Conservation (phyloP, 2,888 invertebrate species). For the Lepidochitona cinerea region DNA sequence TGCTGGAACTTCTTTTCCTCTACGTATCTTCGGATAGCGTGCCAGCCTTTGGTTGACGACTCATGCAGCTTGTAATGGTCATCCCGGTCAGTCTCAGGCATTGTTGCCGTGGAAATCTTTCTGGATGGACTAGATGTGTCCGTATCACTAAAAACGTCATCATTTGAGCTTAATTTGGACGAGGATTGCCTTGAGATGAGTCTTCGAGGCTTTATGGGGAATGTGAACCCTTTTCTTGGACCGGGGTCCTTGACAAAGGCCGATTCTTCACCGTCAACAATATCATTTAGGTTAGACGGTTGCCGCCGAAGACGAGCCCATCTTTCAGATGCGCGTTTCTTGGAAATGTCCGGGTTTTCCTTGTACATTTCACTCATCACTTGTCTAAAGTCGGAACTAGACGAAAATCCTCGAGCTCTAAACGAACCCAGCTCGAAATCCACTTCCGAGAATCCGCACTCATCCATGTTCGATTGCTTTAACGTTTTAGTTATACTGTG, state of each 20-base stretch:
- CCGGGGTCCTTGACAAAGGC: not conserved
- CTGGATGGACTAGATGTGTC: not conserved
- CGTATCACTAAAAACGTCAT: not conserved
- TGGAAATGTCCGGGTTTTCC: not conserved
- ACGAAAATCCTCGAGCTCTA: not conserved
- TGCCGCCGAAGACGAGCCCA: not conserved
- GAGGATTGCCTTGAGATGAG: no score
- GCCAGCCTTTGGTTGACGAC: conserved; percentile 5
- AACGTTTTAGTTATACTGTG: no score
- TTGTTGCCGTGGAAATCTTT: not conserved
- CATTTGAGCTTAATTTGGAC: not conserved
- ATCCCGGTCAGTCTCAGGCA: not conserved
- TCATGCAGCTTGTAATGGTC: not conserved
- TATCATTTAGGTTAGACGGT: not conserved
- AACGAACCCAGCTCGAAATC: not conserved
- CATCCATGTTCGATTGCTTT: no score
- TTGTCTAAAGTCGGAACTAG: not conserved
- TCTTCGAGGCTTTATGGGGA: no score
- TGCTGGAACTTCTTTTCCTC: conserved; percentile 3
- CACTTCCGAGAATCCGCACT: no score
- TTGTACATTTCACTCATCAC: not conserved
- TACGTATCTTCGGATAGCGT: not conserved
- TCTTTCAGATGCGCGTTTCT: not conserved
- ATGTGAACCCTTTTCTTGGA: not conserved
- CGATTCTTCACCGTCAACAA: not conserved